phyloP scores from a whole-genome alignment of 1,140 invertebrate species.

The Sesamia nonagrioides region DNA sequence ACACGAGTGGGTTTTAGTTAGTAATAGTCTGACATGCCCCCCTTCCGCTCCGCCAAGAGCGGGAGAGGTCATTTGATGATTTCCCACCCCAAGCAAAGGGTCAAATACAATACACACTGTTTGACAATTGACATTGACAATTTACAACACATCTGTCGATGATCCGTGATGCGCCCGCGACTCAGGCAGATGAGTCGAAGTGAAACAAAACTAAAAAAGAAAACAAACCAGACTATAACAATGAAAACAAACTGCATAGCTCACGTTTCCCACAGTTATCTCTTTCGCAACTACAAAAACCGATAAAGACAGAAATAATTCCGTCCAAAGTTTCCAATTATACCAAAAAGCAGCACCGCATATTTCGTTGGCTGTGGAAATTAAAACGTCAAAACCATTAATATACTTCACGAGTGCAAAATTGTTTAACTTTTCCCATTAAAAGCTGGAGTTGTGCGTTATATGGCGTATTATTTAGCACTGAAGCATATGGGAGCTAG shows the following conservation, averaged over 20 bases:
- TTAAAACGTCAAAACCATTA: slow-evolving; percentile 50
- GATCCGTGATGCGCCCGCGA: too few species aligned
- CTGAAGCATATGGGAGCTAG: not conserved
- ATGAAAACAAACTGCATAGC: not conserved
- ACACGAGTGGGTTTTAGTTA: too few species aligned
- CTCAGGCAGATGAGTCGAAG: too few species aligned
- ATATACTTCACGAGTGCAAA: slow-evolving; percentile 42
- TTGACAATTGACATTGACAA: too few species aligned
- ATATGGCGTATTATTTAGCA: slow-evolving; percentile 36
- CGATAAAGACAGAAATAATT: not conserved
- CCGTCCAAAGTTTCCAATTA: not conserved
- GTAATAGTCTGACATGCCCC: too few species aligned
- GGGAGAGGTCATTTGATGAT: too few species aligned
- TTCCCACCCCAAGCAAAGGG: too few species aligned
- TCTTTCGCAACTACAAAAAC: not conserved
- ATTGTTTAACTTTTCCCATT: slow-evolving; percentile 51
- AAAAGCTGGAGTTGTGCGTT: slow-evolving; percentile 17
- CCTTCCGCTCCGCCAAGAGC: too few species aligned
- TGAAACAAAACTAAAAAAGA: not conserved
- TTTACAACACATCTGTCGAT: too few species aligned
- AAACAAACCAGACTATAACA: not conserved
- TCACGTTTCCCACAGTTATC: not conserved
- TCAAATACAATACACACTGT: too few species aligned
- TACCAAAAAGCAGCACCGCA: not conserved
- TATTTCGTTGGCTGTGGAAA: slow-evolving; percentile 35